A percentile compares a stretch with the other conserved stretches of the same genome.
phyloP scores from a whole-genome alignment of 2,888 invertebrate species.

The Mystacides longicornis region DNA sequence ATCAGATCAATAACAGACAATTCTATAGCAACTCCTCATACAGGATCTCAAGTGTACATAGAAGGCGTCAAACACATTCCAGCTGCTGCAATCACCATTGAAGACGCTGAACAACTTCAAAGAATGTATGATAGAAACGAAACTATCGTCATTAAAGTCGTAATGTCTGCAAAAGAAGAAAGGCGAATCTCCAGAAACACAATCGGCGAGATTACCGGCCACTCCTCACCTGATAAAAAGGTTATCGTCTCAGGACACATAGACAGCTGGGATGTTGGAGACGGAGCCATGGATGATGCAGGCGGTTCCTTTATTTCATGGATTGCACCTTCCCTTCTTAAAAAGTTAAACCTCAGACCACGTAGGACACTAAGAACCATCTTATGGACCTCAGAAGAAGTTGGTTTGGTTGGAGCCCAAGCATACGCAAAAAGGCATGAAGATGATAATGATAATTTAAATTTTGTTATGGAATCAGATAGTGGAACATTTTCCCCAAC shows the following conservation, averaged over 20 bases:
- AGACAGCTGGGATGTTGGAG: conserved; percentile 72
- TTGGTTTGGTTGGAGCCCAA: conserved; percentile 52
- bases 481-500: conserved; percentile 58
- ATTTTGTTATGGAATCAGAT: conserved; percentile 66
- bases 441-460: conserved; percentile 43
- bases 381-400: conserved; percentile 66
- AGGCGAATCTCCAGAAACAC: conserved; percentile 55
- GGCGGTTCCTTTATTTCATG: conserved; percentile 65
- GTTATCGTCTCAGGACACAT: conserved; percentile 66
- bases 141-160: conserved; percentile 38
- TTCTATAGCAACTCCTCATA: conserved; percentile 60
- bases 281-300: conserved; percentile 74
- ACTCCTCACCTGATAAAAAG: conserved; percentile 31
- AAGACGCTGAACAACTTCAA: conserved; percentile 57
- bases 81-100: conserved; percentile 55
- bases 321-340: conserved; percentile 55
- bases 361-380: conserved; percentile 56
- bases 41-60: conserved; percentile 53
- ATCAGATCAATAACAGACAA: conserved; percentile 59
- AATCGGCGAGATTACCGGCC: conserved; percentile 52
- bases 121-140: conserved; percentile 47
- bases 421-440: conserved; percentile 50
- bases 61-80: conserved; percentile 50
- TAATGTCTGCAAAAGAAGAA: conserved; percentile 57
- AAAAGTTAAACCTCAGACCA: conserved; percentile 49